Base-by-base conservation (phyloP, 2,797 vertebrate species). In the Ctenopoma multispine region DNA sequence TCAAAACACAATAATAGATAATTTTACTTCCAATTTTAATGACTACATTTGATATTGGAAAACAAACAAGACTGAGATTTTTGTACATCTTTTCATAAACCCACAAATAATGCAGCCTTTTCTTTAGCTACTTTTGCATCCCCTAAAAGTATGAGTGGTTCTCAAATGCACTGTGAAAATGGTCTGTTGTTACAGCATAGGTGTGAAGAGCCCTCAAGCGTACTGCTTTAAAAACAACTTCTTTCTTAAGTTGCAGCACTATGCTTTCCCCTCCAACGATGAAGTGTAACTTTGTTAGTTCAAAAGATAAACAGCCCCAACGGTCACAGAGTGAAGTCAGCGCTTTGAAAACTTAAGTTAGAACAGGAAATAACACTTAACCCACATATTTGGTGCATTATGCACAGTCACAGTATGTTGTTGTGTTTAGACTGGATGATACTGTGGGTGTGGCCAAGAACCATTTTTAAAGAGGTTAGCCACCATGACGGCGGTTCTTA, bases 21-120 rank as follows among this genome's bases (percentile, higher is more conserved):
- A 88, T 82, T 65, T 41, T 29, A 71, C 65, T 79, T 74, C 38
- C 54, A 70, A 63, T 69, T 63, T 68, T 40, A 63, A 73, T 63
- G 62, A 68, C 48, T 49, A 49, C 44, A 34, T 14, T 36, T 34
- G 54, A 79, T 69, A 61, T 36, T 34, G 44, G 31, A 48, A 78
- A 72, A 69, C 57, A 72, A 79, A 77, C 44, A 53, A 74, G 8
- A 47, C 7, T 27, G 6, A 51, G 20, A 21, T 57, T 15, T 18
- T 77, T 41, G 46, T 3, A 34, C 40, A 43, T 20, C 51, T 48
- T 18, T 43, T 49, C 8, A 58, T 17, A 63, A 48, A 18, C 15
- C 5, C 53, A 41, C 15, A 41, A n/a, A 46, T 18, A 46, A 46
- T 57, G 7, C 40, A 14, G 38, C 38, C 31, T 34, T 34, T 34